Base-by-base conservation (phyloP, 2,113 vertebrate genomes). In the Caranx melampygus region DNA sequence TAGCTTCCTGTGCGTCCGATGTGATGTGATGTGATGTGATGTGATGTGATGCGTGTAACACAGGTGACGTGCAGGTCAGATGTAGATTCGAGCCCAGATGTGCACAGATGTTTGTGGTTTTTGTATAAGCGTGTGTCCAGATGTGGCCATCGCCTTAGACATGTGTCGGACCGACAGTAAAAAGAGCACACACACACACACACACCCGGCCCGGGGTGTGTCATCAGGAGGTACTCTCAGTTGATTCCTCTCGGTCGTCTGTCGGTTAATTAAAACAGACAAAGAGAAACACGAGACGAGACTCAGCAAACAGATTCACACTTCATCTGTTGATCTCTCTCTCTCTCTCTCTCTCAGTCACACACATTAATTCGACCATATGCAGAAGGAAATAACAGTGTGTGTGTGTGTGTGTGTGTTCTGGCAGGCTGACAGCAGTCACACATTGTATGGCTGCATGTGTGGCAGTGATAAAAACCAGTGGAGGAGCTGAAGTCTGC, bases 251-350 rank as follows among this genome's bases (percentile, higher is more conserved):
- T 1, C 26, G 26, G 71, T 87, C 81, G 69, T 67, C 90, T 87
- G 78, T 73, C 83, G 78, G 66, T 82, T 91, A 83, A 91, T 89
- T 88, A 91, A 88, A 91, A 77, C 21, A 68, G 76, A 85, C 85
- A 82, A 83, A 85, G 68, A 73, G 66, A 86, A 87, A 82, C 86
- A 81, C 44, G 81, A 81, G 87, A 70, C 3, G 54, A 75, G 75
- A 60, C 86, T 86, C 85, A 88, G 79, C 62, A 82, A 88, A 73
- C 81, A 85, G 81, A 88, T 88, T 86, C 82, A 54, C 54, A 60
- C 64, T 73, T 84, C 60, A 73, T 88, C 78, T 86, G 80, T 47
- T 83, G 73, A 68, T 79, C 73, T 72, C 79, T 49, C 47, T 18
- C 15, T 79, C 72, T 72, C 79, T 35, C 5, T 55, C 67, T 35